Conservation (phyloP, 2,797 vertebrate species). For the Molothrus ater region DNA sequence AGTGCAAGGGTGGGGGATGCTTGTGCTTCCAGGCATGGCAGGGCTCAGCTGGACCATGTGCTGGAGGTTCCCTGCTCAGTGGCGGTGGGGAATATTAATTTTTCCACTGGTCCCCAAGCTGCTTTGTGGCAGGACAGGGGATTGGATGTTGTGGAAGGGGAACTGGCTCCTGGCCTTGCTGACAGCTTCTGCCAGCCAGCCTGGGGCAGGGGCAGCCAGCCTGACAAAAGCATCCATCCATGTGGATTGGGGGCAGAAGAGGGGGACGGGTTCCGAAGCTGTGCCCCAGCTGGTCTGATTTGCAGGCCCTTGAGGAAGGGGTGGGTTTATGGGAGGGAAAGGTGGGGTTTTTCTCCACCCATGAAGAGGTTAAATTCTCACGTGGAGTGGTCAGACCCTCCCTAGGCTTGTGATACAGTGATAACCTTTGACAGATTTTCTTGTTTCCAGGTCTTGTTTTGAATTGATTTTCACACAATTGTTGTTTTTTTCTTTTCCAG, state of each 20-base stretch:
- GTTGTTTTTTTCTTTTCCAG: not conserved
- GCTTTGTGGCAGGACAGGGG: not conserved
- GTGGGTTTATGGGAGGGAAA: fast-evolving
- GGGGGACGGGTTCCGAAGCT: fast-evolving
- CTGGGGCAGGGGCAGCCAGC: not conserved
- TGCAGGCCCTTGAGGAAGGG: not conserved
- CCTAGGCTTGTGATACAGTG: fast-evolving
- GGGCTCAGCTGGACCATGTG: not conserved
- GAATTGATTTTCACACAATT: not conserved
- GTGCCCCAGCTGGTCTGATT: not conserved
- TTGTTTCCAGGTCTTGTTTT: not conserved
- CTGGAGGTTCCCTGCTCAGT: not conserved
- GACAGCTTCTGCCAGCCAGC: not conserved
- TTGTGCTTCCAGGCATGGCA: not conserved
- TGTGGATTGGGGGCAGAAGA: not conserved
- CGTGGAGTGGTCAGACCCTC: not conserved
- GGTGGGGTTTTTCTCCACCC: not conserved
- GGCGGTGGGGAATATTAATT: fast-evolving
- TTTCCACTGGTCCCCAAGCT: not conserved
- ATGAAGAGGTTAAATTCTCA: not conserved
- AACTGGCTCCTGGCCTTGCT: not conserved
- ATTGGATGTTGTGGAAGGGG: not conserved
- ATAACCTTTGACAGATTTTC: not conserved
- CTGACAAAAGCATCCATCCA: not conserved
- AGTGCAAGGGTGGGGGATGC: not conserved